Percentiles rank a stretch among this genome's conserved stretches.
phyloP scores from a whole-genome alignment of 2,888 invertebrate species.

The Andrena marginata region DNA sequence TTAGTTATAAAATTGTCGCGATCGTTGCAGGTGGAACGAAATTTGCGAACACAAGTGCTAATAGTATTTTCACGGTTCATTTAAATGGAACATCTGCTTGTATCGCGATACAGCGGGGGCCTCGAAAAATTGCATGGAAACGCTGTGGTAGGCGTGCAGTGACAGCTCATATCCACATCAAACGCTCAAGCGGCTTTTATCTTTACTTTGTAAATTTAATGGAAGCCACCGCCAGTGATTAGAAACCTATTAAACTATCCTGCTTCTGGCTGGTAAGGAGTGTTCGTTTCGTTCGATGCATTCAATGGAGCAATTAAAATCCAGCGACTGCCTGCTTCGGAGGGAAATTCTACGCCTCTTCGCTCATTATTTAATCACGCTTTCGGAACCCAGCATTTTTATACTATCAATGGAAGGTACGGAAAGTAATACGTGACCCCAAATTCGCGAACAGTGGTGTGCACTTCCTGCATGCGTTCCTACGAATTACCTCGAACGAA shows the following conservation, averaged over 20 bases:
- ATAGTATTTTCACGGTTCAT: slow-evolving; percentile 1
- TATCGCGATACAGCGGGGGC: not conserved
- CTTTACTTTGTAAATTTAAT: slow-evolving; percentile 51
- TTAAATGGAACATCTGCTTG: slow-evolving; percentile 15
- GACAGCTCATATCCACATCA: slow-evolving; percentile 62
- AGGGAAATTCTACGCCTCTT: not conserved
- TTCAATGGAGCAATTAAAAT: slow-evolving; percentile 32
- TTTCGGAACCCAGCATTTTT: not conserved
- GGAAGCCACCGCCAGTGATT: slow-evolving; percentile 26
- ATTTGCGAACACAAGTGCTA: not conserved
- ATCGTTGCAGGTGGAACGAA: not conserved
- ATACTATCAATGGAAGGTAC: not conserved
- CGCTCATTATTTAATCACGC: not conserved
- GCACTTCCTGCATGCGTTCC: not conserved
- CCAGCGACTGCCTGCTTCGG: not conserved
- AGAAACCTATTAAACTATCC: slow-evolving; percentile 33
- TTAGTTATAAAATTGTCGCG: not conserved
- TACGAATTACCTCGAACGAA: not conserved
- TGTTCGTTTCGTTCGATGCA: slow-evolving; percentile 36
- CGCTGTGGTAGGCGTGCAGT: slow-evolving; percentile 24
- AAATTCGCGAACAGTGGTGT: not conserved
- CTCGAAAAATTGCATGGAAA: slow-evolving; percentile 32
- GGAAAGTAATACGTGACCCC: not conserved
- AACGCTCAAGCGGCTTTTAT: slow-evolving; percentile 47
- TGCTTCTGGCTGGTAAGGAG: slow-evolving; percentile 3